Percentiles rank a stretch among this genome's conserved stretches.
phyloP scores from a whole-genome alignment of 2,113 vertebrate genomes.

The Malurus alboscapulatus region DNA sequence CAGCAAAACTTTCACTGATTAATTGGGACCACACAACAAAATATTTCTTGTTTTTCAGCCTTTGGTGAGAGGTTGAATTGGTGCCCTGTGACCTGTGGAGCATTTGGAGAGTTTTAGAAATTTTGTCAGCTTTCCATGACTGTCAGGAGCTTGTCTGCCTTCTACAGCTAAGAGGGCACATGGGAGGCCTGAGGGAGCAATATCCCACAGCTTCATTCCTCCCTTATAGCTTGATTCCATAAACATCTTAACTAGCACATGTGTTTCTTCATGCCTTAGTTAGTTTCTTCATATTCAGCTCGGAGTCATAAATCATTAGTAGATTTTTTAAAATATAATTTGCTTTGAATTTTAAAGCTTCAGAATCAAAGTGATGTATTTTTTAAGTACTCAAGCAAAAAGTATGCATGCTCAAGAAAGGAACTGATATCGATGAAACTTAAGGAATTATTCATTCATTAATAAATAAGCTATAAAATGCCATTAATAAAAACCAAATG shows the following conservation, averaged over 20 bases:
- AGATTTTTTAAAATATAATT: background rate
- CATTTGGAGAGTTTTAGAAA: background rate
- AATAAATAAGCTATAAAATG: background rate
- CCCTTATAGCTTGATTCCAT: background rate
- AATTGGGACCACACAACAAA: background rate
- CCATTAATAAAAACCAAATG: background rate
- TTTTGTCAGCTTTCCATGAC: background rate
- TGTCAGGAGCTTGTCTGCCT: background rate
- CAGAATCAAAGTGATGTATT: background rate
- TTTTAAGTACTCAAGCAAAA: background rate
- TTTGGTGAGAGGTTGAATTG: background rate
- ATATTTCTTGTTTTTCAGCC: background rate
- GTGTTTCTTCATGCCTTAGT: background rate
- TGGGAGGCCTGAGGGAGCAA: background rate
- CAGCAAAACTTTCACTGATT: background rate
- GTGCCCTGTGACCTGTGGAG: background rate
- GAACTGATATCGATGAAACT: background rate
- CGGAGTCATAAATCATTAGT: background rate
- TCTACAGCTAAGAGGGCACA: background rate
- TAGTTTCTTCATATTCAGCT: background rate
- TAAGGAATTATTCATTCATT: background rate
- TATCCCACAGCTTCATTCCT: background rate
- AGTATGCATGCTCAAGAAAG: background rate
- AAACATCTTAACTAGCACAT: background rate
- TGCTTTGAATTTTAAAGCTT: background rate